Percentiles rank a stretch among this genome's conserved stretches.
phyloP scores from a whole-genome alignment of 2,888 invertebrate genomes.

The Phorcus lineatus region DNA sequence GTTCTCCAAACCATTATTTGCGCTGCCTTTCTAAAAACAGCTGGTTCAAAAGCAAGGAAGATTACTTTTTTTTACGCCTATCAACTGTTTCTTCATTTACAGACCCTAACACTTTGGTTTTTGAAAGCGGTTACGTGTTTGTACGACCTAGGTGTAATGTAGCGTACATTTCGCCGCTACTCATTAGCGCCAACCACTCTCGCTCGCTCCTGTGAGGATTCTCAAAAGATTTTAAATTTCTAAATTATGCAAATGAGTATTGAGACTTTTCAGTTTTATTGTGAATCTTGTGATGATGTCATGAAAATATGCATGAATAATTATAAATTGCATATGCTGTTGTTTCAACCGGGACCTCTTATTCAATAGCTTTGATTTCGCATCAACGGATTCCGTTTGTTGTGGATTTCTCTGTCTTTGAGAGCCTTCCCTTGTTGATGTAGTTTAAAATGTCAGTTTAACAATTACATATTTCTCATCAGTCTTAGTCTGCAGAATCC shows the following conservation, averaged over 20 bases:
- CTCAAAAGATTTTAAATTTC: constrained; percentile 7
- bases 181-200: constrained; percentile 4
- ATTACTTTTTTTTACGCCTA: constrained; percentile 10
- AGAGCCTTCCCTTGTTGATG: constrained; percentile 7
- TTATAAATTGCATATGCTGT: constrained; percentile 14
- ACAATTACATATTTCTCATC: constrained; percentile 22
- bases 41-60: constrained; percentile 7
- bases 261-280: constrained; percentile 4
- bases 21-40: constrained; percentile 2
- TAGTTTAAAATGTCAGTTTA: constrained; percentile 1
- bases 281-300: constrained; percentile 9
- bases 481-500: background rate
- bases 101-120: constrained; percentile 16
- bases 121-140: constrained; percentile 11
- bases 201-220: background rate
- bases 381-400: constrained; percentile 6
- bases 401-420: background rate
- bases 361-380: constrained; percentile 10
- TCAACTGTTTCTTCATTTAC: constrained; percentile 23
- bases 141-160: constrained; percentile 18
- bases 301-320: constrained; percentile 23
- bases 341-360: background rate
- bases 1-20: constrained; percentile 1
- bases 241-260: constrained; percentile 20
- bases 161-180: constrained; percentile 13